A percentile compares a stretch with the other conserved stretches of the same genome.
These are phyloP conservation scores for Leptocoma aspasia DNA, from an alignment of 2,113 vertebrate species.

Conservation along the genomic window DNA sequence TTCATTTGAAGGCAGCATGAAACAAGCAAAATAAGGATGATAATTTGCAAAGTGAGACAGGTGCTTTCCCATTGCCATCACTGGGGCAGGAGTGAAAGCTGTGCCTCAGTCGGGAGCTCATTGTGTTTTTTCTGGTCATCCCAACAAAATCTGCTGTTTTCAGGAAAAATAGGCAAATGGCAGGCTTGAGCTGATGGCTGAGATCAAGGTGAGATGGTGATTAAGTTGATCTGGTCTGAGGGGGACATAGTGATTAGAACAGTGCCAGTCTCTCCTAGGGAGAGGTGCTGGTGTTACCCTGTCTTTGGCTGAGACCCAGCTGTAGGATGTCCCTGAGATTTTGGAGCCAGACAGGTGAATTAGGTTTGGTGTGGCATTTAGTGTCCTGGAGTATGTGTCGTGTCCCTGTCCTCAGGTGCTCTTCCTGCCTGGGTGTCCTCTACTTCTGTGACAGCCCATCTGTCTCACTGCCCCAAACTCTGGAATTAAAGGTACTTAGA, in stretches of 20 bases:
- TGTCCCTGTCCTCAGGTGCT: background rate
- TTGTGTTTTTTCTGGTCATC: background rate
- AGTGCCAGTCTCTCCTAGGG: background rate
- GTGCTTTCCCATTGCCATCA: background rate
- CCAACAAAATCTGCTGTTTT: background rate
- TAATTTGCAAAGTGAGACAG: background rate
- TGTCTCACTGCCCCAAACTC: background rate
- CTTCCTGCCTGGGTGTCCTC: background rate
- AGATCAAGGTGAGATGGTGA: background rate
- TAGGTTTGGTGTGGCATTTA: background rate
- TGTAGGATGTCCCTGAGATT: background rate
- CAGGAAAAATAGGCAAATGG: background rate
- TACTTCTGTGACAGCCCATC: background rate
- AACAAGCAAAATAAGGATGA: constrained; percentile 5
- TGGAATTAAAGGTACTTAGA: background rate
- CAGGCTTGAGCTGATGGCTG: background rate
- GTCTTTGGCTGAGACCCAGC: background rate
- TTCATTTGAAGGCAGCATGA: constrained; percentile 7
- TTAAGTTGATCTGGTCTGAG: background rate
- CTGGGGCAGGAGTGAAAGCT: background rate
- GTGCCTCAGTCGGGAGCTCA: background rate
- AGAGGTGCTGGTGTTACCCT: background rate
- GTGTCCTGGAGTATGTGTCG: rapidly evolving
- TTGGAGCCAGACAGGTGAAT: background rate
- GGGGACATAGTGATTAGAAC: background rate